Conservation (phyloP, 2,888 invertebrate genomes). For the Dryomyza anilis region DNA sequence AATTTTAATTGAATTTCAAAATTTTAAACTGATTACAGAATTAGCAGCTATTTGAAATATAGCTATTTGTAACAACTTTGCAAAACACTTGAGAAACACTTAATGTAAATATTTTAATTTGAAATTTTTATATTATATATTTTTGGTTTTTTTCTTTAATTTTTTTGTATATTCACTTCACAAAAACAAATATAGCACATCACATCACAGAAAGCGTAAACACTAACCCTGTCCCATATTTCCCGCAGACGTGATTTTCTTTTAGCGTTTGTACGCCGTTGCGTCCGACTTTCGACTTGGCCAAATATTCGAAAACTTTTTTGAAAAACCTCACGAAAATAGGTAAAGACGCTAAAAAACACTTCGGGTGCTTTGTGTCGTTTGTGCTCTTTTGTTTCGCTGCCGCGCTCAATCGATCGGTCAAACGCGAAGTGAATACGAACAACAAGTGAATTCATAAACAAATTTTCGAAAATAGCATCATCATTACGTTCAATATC, state of each 20-base stretch:
- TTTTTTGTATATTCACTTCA: conserved; percentile 18
- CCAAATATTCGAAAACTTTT: conserved; percentile 31
- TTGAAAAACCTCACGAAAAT: conserved; percentile 27
- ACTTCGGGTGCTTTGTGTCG: background rate
- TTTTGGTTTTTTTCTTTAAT: conserved; percentile 2
- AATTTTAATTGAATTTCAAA: no score
- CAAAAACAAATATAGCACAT: background rate
- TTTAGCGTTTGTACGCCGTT: conserved; percentile 43
- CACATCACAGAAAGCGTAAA: no score
- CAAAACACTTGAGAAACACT: background rate
- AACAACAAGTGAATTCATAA: background rate
- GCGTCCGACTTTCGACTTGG: conserved; percentile 54
- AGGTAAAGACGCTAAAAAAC: background rate
- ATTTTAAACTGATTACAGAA: background rate
- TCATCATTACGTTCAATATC: no score
- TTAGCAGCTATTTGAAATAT: background rate
- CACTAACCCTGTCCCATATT: conserved; percentile 64
- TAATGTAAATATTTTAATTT: background rate
- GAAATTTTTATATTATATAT: background rate
- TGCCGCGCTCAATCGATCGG: background rate
- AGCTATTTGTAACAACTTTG: background rate
- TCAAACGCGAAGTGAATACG: background rate
- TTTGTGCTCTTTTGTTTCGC: background rate
- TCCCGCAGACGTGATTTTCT: conserved; percentile 33
- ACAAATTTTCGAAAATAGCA: background rate